Percentiles rank a stretch among this genome's conserved stretches.
Conservation (phyloP, 2,797 vertebrate species). For the Pseudochaenichthys georgianus region DNA sequence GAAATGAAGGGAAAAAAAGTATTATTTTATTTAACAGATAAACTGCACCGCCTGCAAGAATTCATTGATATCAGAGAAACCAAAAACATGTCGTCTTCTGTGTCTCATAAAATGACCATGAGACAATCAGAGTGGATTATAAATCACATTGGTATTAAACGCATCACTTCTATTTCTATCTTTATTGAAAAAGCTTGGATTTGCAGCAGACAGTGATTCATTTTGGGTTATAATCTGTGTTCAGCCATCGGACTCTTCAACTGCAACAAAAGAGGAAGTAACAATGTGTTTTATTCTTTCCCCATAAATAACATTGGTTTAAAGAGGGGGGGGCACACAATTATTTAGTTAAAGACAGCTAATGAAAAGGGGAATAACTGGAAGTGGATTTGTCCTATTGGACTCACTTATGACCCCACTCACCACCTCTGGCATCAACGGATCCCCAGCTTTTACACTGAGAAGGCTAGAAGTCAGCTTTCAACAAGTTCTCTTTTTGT, state of each 20-base stretch:
- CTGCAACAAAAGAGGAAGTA: too few relatives aligned
- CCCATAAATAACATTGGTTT: neutral
- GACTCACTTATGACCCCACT: neutral
- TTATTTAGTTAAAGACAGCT: neutral
- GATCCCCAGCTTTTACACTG: too few relatives aligned
- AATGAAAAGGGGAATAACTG: too few relatives aligned
- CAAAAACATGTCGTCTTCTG: neutral
- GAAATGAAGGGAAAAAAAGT: neutral
- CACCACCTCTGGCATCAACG: neutral
- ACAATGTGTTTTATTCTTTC: neutral
- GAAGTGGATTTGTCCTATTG: neutral
- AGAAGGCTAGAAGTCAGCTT: too few relatives aligned
- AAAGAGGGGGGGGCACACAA: neutral
- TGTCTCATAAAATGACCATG: neutral
- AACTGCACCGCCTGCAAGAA: neutral
- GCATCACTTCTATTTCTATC: neutral
- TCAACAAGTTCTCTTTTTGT: neutral
- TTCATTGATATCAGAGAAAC: neutral
- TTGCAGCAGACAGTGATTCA: too few relatives aligned
- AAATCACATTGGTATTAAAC: neutral
- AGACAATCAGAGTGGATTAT: slow-evolving; percentile 1
- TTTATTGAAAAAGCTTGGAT: too few relatives aligned
- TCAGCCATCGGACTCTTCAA: too few relatives aligned
- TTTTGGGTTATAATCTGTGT: too few relatives aligned
- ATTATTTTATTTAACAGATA: neutral